Evolutionary conservation across 2,797 vertebrate species (phyloP).

Genomic region (Amazonetta brasiliensis): DNA sequence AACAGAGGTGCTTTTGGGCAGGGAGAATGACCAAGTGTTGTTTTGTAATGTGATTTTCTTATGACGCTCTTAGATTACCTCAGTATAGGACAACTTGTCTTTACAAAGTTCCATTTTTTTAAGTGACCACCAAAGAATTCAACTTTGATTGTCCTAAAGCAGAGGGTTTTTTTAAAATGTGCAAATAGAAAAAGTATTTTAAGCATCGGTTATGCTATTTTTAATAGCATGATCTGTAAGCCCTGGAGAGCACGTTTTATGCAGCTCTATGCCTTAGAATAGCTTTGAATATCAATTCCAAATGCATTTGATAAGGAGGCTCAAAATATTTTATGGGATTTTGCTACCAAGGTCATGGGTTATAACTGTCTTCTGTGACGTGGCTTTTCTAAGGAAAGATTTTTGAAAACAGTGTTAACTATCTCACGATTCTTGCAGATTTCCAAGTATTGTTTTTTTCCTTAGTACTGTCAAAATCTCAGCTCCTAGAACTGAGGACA

Average conservation of each 20-base stretch:
- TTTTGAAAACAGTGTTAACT: background rate
- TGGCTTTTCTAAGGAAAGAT: background rate
- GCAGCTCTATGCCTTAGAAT: conserved; percentile 49
- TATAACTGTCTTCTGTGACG: background rate
- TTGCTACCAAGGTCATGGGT: background rate
- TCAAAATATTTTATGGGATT: background rate
- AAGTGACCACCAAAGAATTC: conserved; percentile 56
- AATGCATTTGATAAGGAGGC: background rate
- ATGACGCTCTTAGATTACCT: conserved; percentile 30
- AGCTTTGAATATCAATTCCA: background rate
- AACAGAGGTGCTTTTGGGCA: background rate
- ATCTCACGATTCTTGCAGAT: background rate
- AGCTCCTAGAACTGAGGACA: background rate
- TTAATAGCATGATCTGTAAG: background rate
- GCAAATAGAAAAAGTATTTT: background rate
- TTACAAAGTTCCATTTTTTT: background rate
- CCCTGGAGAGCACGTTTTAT: conserved; percentile 43
- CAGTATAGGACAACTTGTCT: conserved; percentile 15
- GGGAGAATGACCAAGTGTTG: background rate
- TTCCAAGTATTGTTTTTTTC: background rate
- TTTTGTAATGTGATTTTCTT: background rate
- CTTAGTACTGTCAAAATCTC: background rate
- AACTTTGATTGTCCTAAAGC: conserved; percentile 22
- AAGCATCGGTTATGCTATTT: conserved; percentile 32
- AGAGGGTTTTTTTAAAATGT: background rate